Conservation (phyloP, 2,888 invertebrate species). For the Trissolcus brochymenae region DNA sequence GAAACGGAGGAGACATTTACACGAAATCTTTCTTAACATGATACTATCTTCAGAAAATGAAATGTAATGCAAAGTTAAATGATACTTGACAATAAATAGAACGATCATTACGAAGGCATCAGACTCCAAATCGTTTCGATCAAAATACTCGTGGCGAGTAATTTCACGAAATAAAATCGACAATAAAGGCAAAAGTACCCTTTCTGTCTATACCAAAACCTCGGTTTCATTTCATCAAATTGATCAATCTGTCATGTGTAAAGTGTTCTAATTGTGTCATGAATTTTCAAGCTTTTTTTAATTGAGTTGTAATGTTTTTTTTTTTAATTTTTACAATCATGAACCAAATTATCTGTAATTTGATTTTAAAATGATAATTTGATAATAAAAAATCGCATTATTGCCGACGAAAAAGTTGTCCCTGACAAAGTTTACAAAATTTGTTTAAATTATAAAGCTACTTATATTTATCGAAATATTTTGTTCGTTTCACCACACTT, state of each 20-base stretch:
- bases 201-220: slow-evolving; percentile 52
- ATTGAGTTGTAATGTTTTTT: not conserved
- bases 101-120: slow-evolving; percentile 29
- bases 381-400: too few relatives aligned
- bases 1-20: not conserved
- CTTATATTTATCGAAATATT: slow-evolving; percentile 17
- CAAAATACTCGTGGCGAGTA: slow-evolving; percentile 60
- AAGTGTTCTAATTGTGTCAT: slow-evolving; percentile 1
- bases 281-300: not conserved
- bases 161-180: slow-evolving; percentile 64
- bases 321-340: too few relatives aligned
- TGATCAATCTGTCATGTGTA: too few relatives aligned
- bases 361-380: too few relatives aligned
- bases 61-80: not conserved
- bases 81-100: slow-evolving; percentile 3
- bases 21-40: not conserved
- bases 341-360: too few relatives aligned
- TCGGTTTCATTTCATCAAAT: slow-evolving; percentile 46
- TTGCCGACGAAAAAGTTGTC: too few relatives aligned
- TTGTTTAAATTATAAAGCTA: slow-evolving; percentile 10
- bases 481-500: not conserved
- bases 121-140: slow-evolving; percentile 63
- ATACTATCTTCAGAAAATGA: not conserved
- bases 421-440: too few relatives aligned
- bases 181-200: slow-evolving; percentile 65